A percentile compares a stretch with the other conserved stretches of the same genome.
Conservation (phyloP, 2,113 vertebrate genomes). For the Siniperca knerii region DNA sequence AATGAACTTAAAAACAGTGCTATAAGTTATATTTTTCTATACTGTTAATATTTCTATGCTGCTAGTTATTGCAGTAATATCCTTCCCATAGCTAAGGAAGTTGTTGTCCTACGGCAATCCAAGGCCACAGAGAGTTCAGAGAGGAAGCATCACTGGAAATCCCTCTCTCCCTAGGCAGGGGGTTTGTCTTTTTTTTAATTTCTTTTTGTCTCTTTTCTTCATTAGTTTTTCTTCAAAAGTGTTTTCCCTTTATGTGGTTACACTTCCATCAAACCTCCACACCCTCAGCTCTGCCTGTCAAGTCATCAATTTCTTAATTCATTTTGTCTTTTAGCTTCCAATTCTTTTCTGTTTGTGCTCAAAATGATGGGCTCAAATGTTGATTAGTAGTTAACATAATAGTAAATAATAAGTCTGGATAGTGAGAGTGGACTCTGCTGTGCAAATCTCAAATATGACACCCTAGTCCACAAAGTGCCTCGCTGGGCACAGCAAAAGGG, state of each 20-base stretch:
- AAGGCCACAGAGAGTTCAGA: slow-evolving; percentile 81
- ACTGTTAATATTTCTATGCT: slow-evolving; percentile 83
- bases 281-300: slow-evolving; percentile 69
- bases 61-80: slow-evolving; percentile 82
- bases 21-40: slow-evolving; percentile 85
- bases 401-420: slow-evolving; percentile 76
- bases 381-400: slow-evolving; percentile 80
- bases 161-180: slow-evolving; percentile 68
- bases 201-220: slow-evolving; percentile 64
- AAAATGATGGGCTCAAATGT: slow-evolving; percentile 77
- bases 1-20: slow-evolving; percentile 85
- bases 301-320: slow-evolving; percentile 38
- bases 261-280: slow-evolving; percentile 50
- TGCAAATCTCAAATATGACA: slow-evolving; percentile 74
- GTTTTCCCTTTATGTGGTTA: slow-evolving; percentile 53
- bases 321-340: slow-evolving; percentile 54
- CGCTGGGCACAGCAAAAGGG: slow-evolving; percentile 33
- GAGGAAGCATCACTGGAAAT: slow-evolving; percentile 64
- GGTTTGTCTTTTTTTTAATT: slow-evolving; percentile 73
- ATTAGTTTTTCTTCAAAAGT: slow-evolving; percentile 35
- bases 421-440: slow-evolving; percentile 82
- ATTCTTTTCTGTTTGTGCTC: slow-evolving; percentile 70
- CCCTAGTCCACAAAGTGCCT: slow-evolving; percentile 48
- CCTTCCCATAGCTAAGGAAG: slow-evolving; percentile 84
- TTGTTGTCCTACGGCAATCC: slow-evolving; percentile 79